Evolutionary conservation across 30 jellyfish, hydroid and myxozoan genomes (phyloP), one percentile per base, ranked within the genome.

Genomic region (Cassiopea xamachana): DNA sequence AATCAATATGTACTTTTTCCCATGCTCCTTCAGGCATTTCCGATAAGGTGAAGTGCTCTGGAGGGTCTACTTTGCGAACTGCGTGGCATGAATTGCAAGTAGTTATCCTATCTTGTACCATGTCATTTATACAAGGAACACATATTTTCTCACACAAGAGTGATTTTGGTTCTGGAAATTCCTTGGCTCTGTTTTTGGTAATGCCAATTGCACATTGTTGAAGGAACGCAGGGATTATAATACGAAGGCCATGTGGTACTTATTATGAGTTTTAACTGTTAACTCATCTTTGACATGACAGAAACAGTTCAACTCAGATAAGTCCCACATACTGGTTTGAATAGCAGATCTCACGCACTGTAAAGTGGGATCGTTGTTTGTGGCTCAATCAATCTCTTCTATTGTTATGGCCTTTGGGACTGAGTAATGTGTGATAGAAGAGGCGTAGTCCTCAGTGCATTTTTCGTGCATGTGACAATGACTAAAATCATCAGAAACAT

Each of bases 41-140:
- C 27, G 90, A 47, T 59, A 68, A 17, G 16, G 60, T 82, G 68
- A 82, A 50, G n/a, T 84, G 90, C 19, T 61, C 83, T 5, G 84
- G 84, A 60, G 39, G 39, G 39, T 27, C 39, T 27, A 27, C 39
- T 27, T 27, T 47, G 74, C 83, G 50, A 48, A 83, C 84, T 7
- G 93, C 94, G 1, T 81, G 96, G 75, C 96, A 88, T 62, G 94
- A 71, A 51, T 59, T 19, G 58, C 96, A 85, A 5, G 27, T 17
- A 13, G 77, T 76, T 10, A 91, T 69, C 17, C 17, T 39, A 49
- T 84, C 76, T 51, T 51, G 18, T 13, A 83, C 91, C 15, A 18
- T 67, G 44, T 73, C 76, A 61, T 75, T 84, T 19, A 90, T 47
- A 10, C 68, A 50, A 7, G 95, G 96, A 68, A 46, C 84, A 91